Percentiles rank a stretch among this genome's conserved stretches.
Conservation (phyloP, 2,113 vertebrate species). For the Rhinopomastus cyanomelas region DNA sequence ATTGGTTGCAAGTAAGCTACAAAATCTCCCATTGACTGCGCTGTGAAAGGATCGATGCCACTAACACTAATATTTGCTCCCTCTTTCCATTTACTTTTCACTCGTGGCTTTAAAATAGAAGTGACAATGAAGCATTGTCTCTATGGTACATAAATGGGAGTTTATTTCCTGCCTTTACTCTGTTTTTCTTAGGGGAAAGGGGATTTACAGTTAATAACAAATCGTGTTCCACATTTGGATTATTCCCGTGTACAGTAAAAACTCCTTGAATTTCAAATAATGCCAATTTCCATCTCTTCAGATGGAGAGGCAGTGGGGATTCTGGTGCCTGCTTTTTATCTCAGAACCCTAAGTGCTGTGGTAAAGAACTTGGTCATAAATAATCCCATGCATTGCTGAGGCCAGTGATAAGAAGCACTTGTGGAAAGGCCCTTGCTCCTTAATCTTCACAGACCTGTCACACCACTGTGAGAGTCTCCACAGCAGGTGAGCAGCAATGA, state of each 20-base stretch:
- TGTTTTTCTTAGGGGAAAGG: constrained; percentile 47
- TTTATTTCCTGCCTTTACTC: constrained; percentile 59
- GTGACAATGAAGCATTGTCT: constrained; percentile 31
- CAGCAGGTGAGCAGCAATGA: neutral
- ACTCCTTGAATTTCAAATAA: constrained; percentile 65
- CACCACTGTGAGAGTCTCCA: rapidly evolving
- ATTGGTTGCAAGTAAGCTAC: neutral
- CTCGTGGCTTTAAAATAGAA: constrained; percentile 42
- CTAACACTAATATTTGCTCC: constrained; percentile 37
- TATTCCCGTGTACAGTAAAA: constrained; percentile 58
- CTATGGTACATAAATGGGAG: constrained; percentile 41
- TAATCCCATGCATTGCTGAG: neutral
- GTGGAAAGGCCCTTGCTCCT: neutral
- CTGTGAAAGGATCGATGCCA: constrained; percentile 11
- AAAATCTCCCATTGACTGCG: neutral
- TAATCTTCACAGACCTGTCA: neutral
- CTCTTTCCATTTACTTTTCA: constrained; percentile 60
- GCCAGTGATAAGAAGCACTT: neutral
- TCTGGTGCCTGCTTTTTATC: neutral
- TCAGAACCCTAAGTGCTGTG: neutral
- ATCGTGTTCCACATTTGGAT: constrained; percentile 50
- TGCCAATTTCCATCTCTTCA: constrained; percentile 48
- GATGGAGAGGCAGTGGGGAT: neutral
- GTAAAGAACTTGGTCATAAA: constrained; percentile 18
- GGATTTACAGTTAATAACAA: constrained; percentile 67